Evolutionary conservation across 1,140 invertebrate genomes (phyloP).

Genomic region (Sycophila sp.): DNA sequence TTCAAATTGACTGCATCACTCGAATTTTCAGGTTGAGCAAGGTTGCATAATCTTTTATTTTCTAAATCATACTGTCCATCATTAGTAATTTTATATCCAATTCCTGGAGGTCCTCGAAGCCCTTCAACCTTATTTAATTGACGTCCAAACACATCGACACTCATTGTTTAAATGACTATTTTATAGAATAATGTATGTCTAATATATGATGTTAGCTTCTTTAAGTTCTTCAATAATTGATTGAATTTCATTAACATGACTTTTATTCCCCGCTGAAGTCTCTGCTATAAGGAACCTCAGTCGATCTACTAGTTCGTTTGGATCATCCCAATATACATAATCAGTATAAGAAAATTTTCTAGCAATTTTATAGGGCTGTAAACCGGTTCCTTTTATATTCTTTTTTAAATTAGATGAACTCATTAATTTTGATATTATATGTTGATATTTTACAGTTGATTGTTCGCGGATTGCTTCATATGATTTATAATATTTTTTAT

Average conservation of each 20-base stretch:
- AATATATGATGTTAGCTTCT: constrained; percentile 44
- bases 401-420: background rate
- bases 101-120: constrained; percentile 20
- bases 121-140: background rate
- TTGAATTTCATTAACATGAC: constrained; percentile 57
- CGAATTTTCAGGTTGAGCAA: constrained; percentile 6
- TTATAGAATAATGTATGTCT: background rate
- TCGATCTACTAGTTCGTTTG: constrained; percentile 56
- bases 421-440: constrained; percentile 31
- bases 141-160: constrained; percentile 45
- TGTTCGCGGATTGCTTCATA: constrained; percentile 20
- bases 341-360: constrained; percentile 43
- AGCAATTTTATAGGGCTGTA: background rate
- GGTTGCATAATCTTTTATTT: constrained; percentile 36
- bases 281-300: constrained; percentile 52
- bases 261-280: constrained; percentile 50
- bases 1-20: constrained; percentile 16
- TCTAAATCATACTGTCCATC: constrained; percentile 32
- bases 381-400: background rate
- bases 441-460: constrained; percentile 27
- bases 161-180: constrained; percentile 40
- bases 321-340: constrained; percentile 58
- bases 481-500: constrained; percentile 36
- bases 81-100: constrained; percentile 35
- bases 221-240: constrained; percentile 57